Base-by-base conservation (phyloP, 2,113 vertebrate species). In the Tragelaphus buxtoni region DNA sequence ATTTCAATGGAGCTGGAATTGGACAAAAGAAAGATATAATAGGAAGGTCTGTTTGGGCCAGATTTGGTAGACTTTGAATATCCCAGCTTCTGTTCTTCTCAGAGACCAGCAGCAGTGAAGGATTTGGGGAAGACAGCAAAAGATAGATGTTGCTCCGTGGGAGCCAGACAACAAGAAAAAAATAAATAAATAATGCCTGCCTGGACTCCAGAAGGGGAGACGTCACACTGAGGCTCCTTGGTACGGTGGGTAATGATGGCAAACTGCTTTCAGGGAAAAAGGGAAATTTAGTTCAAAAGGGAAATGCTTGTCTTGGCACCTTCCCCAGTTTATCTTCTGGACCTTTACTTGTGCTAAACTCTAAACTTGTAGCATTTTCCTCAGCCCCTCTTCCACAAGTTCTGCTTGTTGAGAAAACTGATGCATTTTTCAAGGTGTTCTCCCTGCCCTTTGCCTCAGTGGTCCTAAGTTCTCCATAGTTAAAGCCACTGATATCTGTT, bases 1-100 rank as follows among this genome's bases (percentile, higher is more conserved):
- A 49, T 91, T 95, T 94, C 1, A 0, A 28, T 80, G 30, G 30
- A 49, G 1, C 56, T 93, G 30, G 58, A n/a, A 91, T 63, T 94
- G 28, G 53, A 77, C 35, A 92, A 95, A 89, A 32, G 35, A 90
- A 96, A 90, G 26, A 82, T 82, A 86, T 95, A 42, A 77, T 84
- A 14, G 18, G 26, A 93, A 93, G 58, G 79, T 94, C 76, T 45
- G 5, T 92, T 96, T 88, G 55, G 39, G 7, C 72, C 53, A 81
- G 18, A 79, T 76, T 12, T 89, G 24, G 65, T 42, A 91, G 63
- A 7, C 32, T 77, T 91, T 81, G 16, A 97, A 80, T 82, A 83
- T 49, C 26, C 80, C 63, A 91, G 26, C 14, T 88, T 92, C 63
- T n/a, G 8, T 63, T n/a, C 49, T 90, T 88, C 88, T 93, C 28